phyloP scores from a whole-genome alignment of 2,113 vertebrate genomes.

The Pholis gunnellus region DNA sequence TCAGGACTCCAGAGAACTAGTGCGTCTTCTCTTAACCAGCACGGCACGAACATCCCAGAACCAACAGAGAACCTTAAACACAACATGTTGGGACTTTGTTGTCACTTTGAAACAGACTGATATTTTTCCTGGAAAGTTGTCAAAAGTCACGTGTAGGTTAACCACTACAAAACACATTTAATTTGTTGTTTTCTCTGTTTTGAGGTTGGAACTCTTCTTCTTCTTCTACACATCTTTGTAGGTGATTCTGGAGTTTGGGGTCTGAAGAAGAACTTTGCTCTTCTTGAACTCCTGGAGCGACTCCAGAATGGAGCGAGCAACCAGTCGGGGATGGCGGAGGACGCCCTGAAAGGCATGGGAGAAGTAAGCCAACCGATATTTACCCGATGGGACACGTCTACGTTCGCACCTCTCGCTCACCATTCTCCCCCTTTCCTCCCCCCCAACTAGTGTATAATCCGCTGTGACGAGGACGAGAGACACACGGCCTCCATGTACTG shows the following conservation, averaged over 20 bases:
- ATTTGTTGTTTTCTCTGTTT: not conserved
- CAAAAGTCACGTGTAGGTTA: not conserved
- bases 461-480: conserved; percentile 96
- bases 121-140: not conserved
- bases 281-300: conserved; percentile 95
- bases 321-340: conserved; percentile 91
- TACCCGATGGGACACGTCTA: not conserved
- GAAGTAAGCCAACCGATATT: conserved; percentile 84
- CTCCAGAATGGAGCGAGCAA: conserved; percentile 94
- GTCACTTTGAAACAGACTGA: not conserved
- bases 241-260: conserved; percentile 99
- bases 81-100: not conserved
- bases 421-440: fast-evolving
- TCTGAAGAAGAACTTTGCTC: conserved; percentile 98
- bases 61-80: not conserved
- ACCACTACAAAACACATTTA: not conserved
- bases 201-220: not conserved
- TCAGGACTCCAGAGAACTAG: not conserved
- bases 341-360: conserved; percentile 90
- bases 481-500: conserved; percentile 96
- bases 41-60: not conserved
- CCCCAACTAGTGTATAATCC: conserved; percentile 89
- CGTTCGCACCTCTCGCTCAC: not conserved
- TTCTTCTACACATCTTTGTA: conserved; percentile 53
- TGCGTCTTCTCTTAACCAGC: not conserved